Evolutionary conservation across 2,113 vertebrate genomes (phyloP), one percentile per base, ranked within the genome.

Genomic region (Hyaena hyaena): DNA sequence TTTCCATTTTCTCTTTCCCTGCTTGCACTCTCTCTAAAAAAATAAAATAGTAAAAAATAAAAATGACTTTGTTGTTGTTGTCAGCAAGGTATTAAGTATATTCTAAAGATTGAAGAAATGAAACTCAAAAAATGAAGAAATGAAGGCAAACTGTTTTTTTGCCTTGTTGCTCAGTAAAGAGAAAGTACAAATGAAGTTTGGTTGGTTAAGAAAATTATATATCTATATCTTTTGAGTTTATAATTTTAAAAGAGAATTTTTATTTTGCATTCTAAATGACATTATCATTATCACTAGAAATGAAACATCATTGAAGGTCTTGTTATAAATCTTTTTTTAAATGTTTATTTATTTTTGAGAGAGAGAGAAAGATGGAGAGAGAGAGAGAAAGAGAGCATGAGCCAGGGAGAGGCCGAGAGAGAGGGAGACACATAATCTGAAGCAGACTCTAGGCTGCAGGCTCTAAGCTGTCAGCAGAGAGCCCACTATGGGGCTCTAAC

Each of bases 201-300:
- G 11, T 89, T 96, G 43, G 21, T 81, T 96, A 95, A 96, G 76
- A 98, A 97, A 97, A 95, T 95, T 98, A 95, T 94, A n/a, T 66
- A 14, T 96, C 26, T 55, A 5, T 74, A 7, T 66, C 7, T 35
- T 76, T 92, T 87, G 24, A 74, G 50, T 94, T 48, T 24, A 48
- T 66, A 39, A 73, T 48, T 82, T 84, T 84, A 90, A 90, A 77
- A 82, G 3, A 81, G 0, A 79, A 50, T 71, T 90, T 74, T 80
- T 31, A 88, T 92, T 83, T 92, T 96, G 12, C 2, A 73, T 14
- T 39, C 23, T 73, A 73, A 66, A 43, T 93, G n/a, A 11, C 31
- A 23, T 93, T 94, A 6, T 90, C 50, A 69, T 77, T 88, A 31
- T 96, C 17, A 90, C 21, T 76, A 23, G n/a, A 88, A 80, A 16